phyloP scores from a whole-genome alignment of 1,140 invertebrate genomes.

The Brachionus asplanchnoidis region DNA sequence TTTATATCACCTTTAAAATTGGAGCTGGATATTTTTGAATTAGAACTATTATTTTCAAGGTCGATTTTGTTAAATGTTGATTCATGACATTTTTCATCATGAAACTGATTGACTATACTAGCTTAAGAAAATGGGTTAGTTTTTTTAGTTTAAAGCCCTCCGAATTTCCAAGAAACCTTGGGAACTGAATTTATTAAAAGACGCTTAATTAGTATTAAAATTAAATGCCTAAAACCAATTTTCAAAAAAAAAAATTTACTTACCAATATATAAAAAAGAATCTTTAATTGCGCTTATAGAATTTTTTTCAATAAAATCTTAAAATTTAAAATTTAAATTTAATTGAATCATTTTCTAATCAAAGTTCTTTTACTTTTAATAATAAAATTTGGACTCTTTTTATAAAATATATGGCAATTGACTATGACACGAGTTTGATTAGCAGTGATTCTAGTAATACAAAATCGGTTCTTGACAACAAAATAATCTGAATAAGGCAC shows the following conservation, averaged over 20 bases:
- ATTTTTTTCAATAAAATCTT: slow-evolving; percentile 38
- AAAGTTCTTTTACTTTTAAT: slow-evolving; percentile 13
- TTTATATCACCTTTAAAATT: not conserved
- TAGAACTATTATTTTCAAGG: not conserved
- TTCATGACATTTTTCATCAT: slow-evolving; percentile 6
- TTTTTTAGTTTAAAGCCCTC: not conserved
- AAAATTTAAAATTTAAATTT: not conserved
- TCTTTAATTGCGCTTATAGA: slow-evolving; percentile 24
- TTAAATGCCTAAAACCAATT: not conserved
- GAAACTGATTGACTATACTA: not conserved
- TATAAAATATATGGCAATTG: not conserved
- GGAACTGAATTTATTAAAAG: not conserved
- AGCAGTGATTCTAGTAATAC: slow-evolving; percentile 29
- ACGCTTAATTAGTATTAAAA: slow-evolving; percentile 12
- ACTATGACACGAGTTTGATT: not conserved
- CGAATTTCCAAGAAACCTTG: slow-evolving; percentile 12
- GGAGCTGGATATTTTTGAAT: not conserved
- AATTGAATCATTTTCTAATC: not conserved
- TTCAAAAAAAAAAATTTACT: not conserved
- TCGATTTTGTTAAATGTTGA: not conserved
- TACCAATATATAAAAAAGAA: slow-evolving; percentile 32
- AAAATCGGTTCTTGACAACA: slow-evolving; percentile 29
- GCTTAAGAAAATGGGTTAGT: not conserved
- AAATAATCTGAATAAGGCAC: slow-evolving; percentile 40
- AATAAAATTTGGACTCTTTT: slow-evolving; percentile 29